Evolutionary conservation across 2,797 vertebrate genomes (phyloP).

Genomic region (Sphenopsis melanotis): DNA sequence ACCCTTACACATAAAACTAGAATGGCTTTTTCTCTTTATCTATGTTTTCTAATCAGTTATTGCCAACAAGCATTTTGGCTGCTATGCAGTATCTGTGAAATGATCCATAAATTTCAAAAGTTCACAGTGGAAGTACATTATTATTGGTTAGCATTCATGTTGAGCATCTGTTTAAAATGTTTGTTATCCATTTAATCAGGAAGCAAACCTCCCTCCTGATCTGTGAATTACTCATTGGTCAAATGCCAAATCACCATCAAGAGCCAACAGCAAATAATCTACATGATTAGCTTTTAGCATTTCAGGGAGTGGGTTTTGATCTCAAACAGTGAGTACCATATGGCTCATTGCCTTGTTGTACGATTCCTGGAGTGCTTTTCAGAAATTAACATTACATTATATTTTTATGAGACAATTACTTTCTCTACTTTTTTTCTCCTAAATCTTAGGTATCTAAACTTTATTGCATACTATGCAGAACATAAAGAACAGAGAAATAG

Average conservation of each 20-base stretch:
- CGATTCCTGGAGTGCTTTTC: neutral
- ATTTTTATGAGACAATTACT: neutral
- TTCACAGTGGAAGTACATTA: neutral
- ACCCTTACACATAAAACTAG: neutral
- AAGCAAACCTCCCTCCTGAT: constrained; percentile 23
- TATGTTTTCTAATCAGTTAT: neutral
- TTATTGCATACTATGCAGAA: neutral
- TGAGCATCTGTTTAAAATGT: constrained; percentile 17
- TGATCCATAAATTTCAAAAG: constrained; percentile 1
- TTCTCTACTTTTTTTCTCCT: neutral
- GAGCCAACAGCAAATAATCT: constrained; percentile 18
- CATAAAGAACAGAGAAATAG: neutral
- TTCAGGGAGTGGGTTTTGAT: neutral
- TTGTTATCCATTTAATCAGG: constrained; percentile 25
- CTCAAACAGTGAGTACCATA: constrained; percentile 2
- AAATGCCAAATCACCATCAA: constrained; percentile 31
- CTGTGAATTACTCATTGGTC: constrained; percentile 16
- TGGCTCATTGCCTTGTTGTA: neutral
- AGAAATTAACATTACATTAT: constrained; percentile 12
- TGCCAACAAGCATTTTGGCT: neutral
- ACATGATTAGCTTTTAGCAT: constrained; percentile 10
- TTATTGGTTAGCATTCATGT: neutral
- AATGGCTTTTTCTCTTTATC: neutral
- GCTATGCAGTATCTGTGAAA: neutral
- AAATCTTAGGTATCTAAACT: neutral